Percentiles rank a stretch among this genome's conserved stretches.
Evolutionary conservation across 2,888 invertebrate genomes (phyloP).

Genomic region (Rhingia campestris): DNA sequence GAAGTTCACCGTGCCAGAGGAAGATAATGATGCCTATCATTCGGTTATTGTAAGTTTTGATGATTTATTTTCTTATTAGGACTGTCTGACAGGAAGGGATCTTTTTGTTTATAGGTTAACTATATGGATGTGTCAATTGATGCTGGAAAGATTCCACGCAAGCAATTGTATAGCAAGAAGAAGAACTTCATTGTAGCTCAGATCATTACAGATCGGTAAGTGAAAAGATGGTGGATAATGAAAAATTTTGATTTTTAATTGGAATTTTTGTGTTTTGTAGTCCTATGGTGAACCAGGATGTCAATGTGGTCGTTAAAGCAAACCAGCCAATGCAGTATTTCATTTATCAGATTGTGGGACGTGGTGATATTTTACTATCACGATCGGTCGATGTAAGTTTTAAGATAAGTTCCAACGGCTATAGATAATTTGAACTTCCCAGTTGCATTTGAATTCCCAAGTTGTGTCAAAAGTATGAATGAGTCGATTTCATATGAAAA

Average conservation of each 20-base stretch:
- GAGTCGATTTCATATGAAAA: too few relatives aligned
- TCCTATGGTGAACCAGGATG: constrained; percentile 87
- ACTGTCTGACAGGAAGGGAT: background rate
- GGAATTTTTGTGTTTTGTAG: constrained; percentile 75
- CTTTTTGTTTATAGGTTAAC: constrained; percentile 85
- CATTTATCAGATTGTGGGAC: constrained; percentile 91
- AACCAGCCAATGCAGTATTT: constrained; percentile 90
- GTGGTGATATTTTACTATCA: constrained; percentile 92
- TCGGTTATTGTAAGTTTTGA: constrained; percentile 80
- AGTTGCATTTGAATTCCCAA: too few relatives aligned
- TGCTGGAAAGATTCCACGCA: constrained; percentile 80
- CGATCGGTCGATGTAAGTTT: constrained; percentile 87
- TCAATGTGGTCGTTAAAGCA: constrained; percentile 89
- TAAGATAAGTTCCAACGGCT: too few relatives aligned
- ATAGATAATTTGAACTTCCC: too few relatives aligned
- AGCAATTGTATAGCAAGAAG: constrained; percentile 78
- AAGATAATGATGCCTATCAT: constrained; percentile 80
- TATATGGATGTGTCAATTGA: constrained; percentile 88
- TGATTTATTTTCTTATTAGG: too few relatives aligned
- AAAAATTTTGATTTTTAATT: background rate
- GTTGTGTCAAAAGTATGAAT: too few relatives aligned
- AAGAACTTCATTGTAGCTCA: constrained; percentile 73
- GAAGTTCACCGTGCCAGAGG: constrained; percentile 81
- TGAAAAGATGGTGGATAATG: background rate
- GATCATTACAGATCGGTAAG: constrained; percentile 63